phyloP scores from a whole-genome alignment of 2,888 invertebrate genomes.

The Mesochorus sp. region DNA sequence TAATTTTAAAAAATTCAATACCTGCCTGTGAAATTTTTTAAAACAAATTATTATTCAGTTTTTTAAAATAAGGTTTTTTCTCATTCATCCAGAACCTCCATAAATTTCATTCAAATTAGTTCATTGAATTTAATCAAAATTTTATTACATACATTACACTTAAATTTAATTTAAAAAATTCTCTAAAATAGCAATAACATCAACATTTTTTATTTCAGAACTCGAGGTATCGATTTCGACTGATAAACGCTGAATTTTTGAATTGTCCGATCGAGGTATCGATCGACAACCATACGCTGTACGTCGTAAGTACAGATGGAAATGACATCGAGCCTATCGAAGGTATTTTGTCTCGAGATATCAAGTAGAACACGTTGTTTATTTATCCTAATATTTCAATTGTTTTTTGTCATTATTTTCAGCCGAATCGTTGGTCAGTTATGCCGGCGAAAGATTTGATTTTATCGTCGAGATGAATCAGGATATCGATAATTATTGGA shows the following conservation, averaged over 20 bases:
- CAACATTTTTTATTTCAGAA: conserved; percentile 84
- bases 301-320: conserved; percentile 91
- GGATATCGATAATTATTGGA: conserved; percentile 89
- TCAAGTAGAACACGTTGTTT: not conserved
- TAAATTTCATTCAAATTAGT: too few species aligned
- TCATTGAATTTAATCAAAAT: too few species aligned
- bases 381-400: not conserved
- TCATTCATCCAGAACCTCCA: too few species aligned
- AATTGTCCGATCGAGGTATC: conserved; percentile 94
- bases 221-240: conserved; percentile 89
- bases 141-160: too few species aligned
- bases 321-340: conserved; percentile 89
- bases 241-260: conserved; percentile 93
- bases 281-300: conserved; percentile 91
- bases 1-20: too few species aligned
- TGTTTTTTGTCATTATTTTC: conserved; percentile 56
- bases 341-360: conserved; percentile 83
- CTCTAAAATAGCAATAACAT: too few species aligned
- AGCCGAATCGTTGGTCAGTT: conserved; percentile 88
- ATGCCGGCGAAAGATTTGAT: conserved; percentile 95
- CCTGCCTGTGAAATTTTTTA: too few species aligned
- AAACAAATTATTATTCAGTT: too few species aligned
- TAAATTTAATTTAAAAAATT: too few species aligned
- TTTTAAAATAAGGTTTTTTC: too few species aligned
- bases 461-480: conserved; percentile 90